A percentile compares a stretch with the other conserved stretches of the same genome.
These are phyloP conservation scores for Latrodectus geometricus DNA, from an alignment of 1,140 invertebrate species.

Conservation along the genomic window DNA sequence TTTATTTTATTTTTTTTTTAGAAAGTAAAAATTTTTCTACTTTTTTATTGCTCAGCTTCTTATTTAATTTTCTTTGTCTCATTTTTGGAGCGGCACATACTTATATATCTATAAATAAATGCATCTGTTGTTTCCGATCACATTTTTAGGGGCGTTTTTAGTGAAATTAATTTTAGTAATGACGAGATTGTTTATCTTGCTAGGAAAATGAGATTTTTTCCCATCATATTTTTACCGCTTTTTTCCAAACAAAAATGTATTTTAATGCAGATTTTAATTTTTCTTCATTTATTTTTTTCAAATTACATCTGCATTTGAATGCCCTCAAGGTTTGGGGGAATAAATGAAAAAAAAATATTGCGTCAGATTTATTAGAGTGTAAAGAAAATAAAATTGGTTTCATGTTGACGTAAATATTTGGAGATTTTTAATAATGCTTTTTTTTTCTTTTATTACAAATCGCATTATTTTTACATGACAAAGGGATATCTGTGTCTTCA, in stretches of 20 bases:
- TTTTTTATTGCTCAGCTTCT: slow-evolving; percentile 28
- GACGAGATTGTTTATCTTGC: slow-evolving; percentile 52
- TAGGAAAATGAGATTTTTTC: slow-evolving; percentile 22
- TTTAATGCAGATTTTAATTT: slow-evolving; percentile 28
- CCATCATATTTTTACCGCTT: neutral
- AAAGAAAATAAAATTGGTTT: slow-evolving; percentile 15
- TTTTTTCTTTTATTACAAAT: slow-evolving; percentile 3
- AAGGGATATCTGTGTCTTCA: slow-evolving; percentile 6
- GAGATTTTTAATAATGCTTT: neutral
- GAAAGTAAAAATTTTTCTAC: slow-evolving; percentile 1
- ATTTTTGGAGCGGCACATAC: slow-evolving; percentile 11
- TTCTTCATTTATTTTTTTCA: slow-evolving; percentile 24
- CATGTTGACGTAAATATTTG: slow-evolving; percentile 12
- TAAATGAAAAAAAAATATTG: neutral
- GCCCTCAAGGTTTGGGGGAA: neutral
- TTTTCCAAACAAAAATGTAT: slow-evolving; percentile 3
- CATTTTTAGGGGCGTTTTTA: slow-evolving; percentile 28
- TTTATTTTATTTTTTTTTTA: slow-evolving; percentile 6
- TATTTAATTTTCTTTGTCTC: neutral
- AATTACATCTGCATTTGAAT: slow-evolving; percentile 7
- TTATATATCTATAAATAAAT: slow-evolving; percentile 36
- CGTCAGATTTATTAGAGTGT: neutral
- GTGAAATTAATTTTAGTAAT: slow-evolving; percentile 60
- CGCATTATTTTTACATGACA: neutral
- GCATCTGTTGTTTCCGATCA: slow-evolving; percentile 44